These are phyloP conservation scores for Synanthedon tipuliformis DNA, from an alignment of 2,888 invertebrate genomes.

Conservation along the genomic window DNA sequence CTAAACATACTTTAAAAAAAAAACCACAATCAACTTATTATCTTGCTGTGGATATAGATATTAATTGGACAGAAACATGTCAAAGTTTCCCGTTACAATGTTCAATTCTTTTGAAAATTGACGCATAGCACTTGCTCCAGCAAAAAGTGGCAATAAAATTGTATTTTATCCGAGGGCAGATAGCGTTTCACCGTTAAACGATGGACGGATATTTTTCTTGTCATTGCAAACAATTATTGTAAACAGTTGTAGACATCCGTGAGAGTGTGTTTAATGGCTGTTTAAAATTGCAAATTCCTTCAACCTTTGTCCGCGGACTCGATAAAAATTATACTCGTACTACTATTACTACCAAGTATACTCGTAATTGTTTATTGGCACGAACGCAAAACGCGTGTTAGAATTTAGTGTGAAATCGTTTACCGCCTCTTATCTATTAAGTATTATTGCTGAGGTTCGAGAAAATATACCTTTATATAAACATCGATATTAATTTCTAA, in stretches of 20 bases:
- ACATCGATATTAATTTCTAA: too few relatives aligned
- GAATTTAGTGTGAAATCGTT: slow-evolving; percentile 10
- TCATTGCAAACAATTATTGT: slow-evolving; percentile 37
- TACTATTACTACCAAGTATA: slow-evolving; percentile 7
- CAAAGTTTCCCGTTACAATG: too few relatives aligned
- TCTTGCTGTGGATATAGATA: too few relatives aligned
- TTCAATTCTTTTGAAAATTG: not conserved
- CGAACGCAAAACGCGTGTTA: slow-evolving; percentile 11
- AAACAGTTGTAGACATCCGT: slow-evolving; percentile 22
- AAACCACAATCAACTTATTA: too few relatives aligned
- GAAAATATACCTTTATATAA: too few relatives aligned
- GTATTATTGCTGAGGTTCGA: too few relatives aligned
- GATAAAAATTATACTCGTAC: slow-evolving; percentile 28
- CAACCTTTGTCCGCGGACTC: slow-evolving; percentile 20
- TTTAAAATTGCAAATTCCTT: slow-evolving; percentile 40
- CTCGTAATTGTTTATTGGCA: slow-evolving; percentile 38
- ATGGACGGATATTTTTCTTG: slow-evolving; percentile 37
- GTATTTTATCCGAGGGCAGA: not conserved
- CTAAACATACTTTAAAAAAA: too few relatives aligned
- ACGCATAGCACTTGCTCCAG: not conserved
- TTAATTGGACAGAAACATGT: too few relatives aligned
- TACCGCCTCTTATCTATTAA: not conserved
- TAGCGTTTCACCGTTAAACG: slow-evolving; percentile 13
- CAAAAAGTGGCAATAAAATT: not conserved
- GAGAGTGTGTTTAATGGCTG: slow-evolving; percentile 18